phyloP scores from a whole-genome alignment of 1,140 invertebrate genomes.

The Neuroterus valhalla region DNA sequence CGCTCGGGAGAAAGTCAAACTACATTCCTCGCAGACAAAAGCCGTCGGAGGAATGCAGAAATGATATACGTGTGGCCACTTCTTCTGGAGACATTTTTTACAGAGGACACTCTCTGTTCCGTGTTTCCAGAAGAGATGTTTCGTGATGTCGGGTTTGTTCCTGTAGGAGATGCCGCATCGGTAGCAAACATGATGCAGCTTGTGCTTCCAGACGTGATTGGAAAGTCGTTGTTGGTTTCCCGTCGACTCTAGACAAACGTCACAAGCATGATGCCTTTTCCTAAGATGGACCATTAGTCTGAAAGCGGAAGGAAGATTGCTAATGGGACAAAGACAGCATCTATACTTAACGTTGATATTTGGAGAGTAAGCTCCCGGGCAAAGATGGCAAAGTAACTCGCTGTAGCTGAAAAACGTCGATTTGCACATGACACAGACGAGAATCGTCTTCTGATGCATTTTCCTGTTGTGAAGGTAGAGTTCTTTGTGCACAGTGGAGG shows the following conservation, averaged over 20 bases:
- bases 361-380: constrained; percentile 83
- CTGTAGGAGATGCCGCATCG: constrained; percentile 89
- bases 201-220: constrained; percentile 92
- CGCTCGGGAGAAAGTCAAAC: constrained; percentile 82
- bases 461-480: constrained; percentile 88
- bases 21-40: constrained; percentile 88
- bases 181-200: constrained; percentile 89
- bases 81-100: constrained; percentile 89
- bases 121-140: constrained; percentile 93
- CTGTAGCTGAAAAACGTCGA: constrained; percentile 89
- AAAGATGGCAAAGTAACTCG: constrained; percentile 88
- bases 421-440: constrained; percentile 90
- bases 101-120: constrained; percentile 87
- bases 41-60: constrained; percentile 87
- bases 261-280: constrained; percentile 87
- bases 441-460: constrained; percentile 87
- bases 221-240: constrained; percentile 85
- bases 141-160: constrained; percentile 90
- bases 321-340: constrained; percentile 84
- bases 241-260: constrained; percentile 88
- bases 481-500: constrained; percentile 85
- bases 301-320: constrained; percentile 87
- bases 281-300: constrained; percentile 89
- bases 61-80: constrained; percentile 93
- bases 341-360: constrained; percentile 80